phyloP scores from a whole-genome alignment of 37 sponge, comb jelly and placozoan species.

The Amphimedon queenslandica region DNA sequence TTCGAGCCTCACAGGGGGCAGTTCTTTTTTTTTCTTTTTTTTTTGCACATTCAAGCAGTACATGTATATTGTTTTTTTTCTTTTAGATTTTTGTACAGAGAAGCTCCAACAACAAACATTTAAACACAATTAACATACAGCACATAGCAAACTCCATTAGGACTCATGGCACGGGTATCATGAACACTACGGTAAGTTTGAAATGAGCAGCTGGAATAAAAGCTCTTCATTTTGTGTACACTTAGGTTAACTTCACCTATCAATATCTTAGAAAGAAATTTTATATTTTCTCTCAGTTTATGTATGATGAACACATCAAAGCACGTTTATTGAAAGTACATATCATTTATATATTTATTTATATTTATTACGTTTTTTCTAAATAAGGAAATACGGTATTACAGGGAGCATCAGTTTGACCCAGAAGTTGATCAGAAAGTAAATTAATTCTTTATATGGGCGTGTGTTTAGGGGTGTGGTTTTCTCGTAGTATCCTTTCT shows the following conservation, averaged over 20 bases:
- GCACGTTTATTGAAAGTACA: constrained; percentile 83
- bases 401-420: constrained; percentile 75
- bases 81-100: constrained; percentile 87
- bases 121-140: constrained; percentile 96
- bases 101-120: constrained; percentile 79
- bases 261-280: constrained; percentile 96
- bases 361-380: not conserved
- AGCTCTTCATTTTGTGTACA: not conserved
- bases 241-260: constrained; percentile 94
- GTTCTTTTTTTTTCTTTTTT: constrained; percentile 39
- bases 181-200: constrained; percentile 86
- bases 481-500: constrained; percentile 94
- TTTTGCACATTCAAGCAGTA: too few species aligned
- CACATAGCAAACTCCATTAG: constrained; percentile 98
- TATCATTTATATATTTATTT: not conserved
- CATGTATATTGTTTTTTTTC: too few species aligned
- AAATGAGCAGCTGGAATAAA: not conserved
- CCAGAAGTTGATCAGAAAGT: constrained; percentile 68
- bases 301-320: constrained; percentile 98
- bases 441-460: constrained; percentile 5
- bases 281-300: constrained; percentile 96
- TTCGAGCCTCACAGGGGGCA: constrained; percentile 93
- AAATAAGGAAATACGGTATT: constrained; percentile 78
- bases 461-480: too few species aligned
- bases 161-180: constrained; percentile 95